phyloP scores from a whole-genome alignment of 2,113 vertebrate genomes.

The Salminus brasiliensis region DNA sequence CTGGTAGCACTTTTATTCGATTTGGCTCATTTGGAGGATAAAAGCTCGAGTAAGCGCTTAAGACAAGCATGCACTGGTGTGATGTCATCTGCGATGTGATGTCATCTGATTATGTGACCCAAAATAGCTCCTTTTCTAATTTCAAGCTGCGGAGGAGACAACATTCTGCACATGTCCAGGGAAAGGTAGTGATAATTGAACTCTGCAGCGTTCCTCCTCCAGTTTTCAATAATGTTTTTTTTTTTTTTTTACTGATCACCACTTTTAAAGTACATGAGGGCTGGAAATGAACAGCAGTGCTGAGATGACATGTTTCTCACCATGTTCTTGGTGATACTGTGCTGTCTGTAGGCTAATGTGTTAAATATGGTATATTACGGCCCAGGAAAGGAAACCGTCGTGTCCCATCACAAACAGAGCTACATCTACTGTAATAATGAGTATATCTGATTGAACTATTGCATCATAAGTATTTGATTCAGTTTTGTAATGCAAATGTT shows the following conservation, averaged over 20 bases:
- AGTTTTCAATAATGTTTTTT: background rate
- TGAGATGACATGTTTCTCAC: background rate
- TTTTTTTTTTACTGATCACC: no score
- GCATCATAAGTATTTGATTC: background rate
- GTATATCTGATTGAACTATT: background rate
- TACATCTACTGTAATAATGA: background rate
- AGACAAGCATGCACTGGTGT: background rate
- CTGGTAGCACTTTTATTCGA: background rate
- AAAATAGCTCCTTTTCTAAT: conserved; percentile 1
- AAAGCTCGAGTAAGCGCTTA: background rate
- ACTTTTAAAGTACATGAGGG: no score
- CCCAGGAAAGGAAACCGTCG: no score
- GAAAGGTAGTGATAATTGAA: background rate
- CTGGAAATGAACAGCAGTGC: background rate
- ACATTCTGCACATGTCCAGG: background rate
- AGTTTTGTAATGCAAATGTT: no score
- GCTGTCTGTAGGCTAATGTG: background rate
- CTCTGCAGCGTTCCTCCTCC: background rate
- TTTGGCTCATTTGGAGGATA: conserved; percentile 8
- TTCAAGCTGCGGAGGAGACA: conserved; percentile 1
- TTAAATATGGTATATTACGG: background rate
- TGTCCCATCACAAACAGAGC: no score
- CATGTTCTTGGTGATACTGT: background rate
- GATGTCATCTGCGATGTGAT: conserved; percentile 4
- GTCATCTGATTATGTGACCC: background rate